phyloP scores from a whole-genome alignment of 2,888 invertebrate genomes.

The Tuberolachnus salignus region DNA sequence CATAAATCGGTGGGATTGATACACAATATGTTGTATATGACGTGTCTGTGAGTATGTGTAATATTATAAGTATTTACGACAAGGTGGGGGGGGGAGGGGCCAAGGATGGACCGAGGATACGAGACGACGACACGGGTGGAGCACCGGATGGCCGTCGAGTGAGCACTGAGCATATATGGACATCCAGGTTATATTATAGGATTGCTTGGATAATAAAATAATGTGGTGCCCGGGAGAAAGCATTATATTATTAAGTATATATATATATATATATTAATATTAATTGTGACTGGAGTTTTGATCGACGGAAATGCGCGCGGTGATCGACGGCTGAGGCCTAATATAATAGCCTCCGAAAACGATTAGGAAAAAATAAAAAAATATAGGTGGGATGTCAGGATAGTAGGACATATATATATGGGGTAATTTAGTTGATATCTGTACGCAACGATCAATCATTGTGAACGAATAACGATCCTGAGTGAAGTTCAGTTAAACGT shows the following conservation, averaged over 20 bases:
- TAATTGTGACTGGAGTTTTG: conserved; percentile 30
- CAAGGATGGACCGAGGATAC: conserved; percentile 50
- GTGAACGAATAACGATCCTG: no score
- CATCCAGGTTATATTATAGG: conserved; percentile 44
- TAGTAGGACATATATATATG: no score
- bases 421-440: no score
- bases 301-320: conserved; percentile 23
- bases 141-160: conserved; percentile 49
- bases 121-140: conserved; percentile 39
- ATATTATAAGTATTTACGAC: conserved; percentile 7
- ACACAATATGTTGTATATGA: not conserved
- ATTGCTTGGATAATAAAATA: conserved; percentile 28
- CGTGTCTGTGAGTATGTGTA: not conserved
- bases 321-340: not conserved
- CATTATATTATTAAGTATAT: conserved; percentile 14
- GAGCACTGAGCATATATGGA: conserved; percentile 54
- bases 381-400: no score
- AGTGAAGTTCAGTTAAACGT: no score
- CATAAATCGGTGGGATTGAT: conserved; percentile 11
- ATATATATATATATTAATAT: not conserved
- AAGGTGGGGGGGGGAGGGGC: no score
- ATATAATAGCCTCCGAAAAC: not conserved
- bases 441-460: no score
- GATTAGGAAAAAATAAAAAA: not conserved
- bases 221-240: conserved; percentile 25